A percentile compares a stretch with the other conserved stretches of the same genome.
phyloP scores from a whole-genome alignment of 2,797 vertebrate genomes.

The Trachops cirrhosus region DNA sequence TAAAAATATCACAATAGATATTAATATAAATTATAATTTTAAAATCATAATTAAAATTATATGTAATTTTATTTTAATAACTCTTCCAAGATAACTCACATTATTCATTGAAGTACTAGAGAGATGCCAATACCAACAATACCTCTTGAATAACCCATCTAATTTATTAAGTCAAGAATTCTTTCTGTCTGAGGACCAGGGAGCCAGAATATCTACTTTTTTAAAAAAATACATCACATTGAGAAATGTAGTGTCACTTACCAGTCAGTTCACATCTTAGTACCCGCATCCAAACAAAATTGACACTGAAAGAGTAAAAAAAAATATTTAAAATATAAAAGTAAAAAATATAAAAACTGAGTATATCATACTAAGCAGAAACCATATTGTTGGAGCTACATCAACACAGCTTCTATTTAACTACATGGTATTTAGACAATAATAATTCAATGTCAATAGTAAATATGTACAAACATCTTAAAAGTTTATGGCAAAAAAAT shows the following conservation, averaged over 20 bases:
- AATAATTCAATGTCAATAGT: neutral
- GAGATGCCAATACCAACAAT: neutral
- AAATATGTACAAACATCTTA: neutral
- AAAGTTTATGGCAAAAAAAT: neutral
- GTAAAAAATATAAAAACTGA: neutral
- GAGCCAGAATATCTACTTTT: neutral
- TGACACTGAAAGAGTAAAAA: slow-evolving; percentile 35
- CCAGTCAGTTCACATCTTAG: slow-evolving; percentile 36
- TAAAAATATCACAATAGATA: neutral
- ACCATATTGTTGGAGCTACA: neutral
- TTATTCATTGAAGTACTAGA: neutral
- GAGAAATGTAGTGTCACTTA: slow-evolving; percentile 45
- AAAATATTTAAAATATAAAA: neutral
- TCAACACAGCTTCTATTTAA: neutral
- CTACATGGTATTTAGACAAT: neutral
- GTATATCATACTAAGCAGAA: neutral
- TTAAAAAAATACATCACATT: neutral
- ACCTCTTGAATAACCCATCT: neutral
- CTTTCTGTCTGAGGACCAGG: neutral
- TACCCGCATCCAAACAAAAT: neutral
- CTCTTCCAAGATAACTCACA: neutral
- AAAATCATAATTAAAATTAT: neutral
- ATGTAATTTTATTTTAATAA: neutral
- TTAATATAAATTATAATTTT: neutral
- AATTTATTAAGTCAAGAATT: neutral